Percentiles rank a stretch among this genome's conserved stretches.
Evolutionary conservation across 2,113 vertebrate genomes (phyloP).

Genomic region (Xenopus laevis): DNA sequence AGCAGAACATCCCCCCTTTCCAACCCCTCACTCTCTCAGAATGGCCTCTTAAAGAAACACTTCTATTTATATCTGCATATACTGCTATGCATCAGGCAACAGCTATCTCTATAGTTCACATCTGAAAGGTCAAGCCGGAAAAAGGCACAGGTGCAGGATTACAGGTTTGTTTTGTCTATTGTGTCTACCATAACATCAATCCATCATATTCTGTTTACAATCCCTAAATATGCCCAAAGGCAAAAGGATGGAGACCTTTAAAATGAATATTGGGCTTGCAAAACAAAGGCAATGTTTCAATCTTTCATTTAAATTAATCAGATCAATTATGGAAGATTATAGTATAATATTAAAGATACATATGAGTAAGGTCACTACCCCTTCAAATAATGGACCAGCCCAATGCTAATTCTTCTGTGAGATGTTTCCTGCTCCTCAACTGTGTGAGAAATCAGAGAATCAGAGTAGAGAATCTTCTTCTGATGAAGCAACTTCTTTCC

Average conservation of each 20-base stretch:
- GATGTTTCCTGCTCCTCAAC: too few relatives aligned
- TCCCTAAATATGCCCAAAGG: slow-evolving; percentile 18
- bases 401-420: too few relatives aligned
- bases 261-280: neutral
- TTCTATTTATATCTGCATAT: neutral
- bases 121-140: slow-evolving; percentile 24
- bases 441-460: too few relatives aligned
- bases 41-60: neutral
- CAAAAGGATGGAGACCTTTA: neutral
- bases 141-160: slow-evolving; percentile 30
- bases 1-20: too few relatives aligned
- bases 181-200: slow-evolving; percentile 30
- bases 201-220: slow-evolving; percentile 34
- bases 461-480: too few relatives aligned
- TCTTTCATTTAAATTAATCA: too few relatives aligned
- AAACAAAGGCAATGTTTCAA: neutral
- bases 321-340: too few relatives aligned
- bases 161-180: slow-evolving; percentile 34
- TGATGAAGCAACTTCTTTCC: too few relatives aligned
- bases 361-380: too few relatives aligned
- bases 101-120: slow-evolving; percentile 11
- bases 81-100: neutral
- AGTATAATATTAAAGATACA: too few relatives aligned
- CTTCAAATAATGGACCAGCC: too few relatives aligned
- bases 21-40: neutral